These are phyloP conservation scores for Panthera uncia DNA, from an alignment of 2,113 vertebrate genomes.

Conservation along the genomic window DNA sequence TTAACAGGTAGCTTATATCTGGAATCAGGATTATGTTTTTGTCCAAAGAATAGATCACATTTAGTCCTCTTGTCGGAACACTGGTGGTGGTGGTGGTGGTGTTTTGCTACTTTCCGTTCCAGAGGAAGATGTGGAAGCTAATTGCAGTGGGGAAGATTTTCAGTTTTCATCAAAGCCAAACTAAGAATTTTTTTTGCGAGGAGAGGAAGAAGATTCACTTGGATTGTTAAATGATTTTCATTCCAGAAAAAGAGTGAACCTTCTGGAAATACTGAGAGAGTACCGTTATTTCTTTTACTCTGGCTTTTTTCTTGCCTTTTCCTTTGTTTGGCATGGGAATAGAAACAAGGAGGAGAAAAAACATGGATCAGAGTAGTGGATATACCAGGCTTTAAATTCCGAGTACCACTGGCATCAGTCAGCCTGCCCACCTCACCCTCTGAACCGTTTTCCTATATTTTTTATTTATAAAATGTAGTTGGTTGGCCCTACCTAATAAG, in stretches of 20 bases:
- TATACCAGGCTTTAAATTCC: not conserved
- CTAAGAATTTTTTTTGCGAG: not conserved
- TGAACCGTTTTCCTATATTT: not conserved
- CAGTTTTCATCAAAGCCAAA: not conserved
- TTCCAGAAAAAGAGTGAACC: not conserved
- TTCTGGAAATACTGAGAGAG: not conserved
- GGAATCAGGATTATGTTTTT: not conserved
- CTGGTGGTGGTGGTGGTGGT: not conserved
- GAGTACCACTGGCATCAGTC: too few relatives aligned
- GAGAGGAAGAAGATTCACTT: not conserved
- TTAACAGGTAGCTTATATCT: not conserved
- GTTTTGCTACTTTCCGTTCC: not conserved
- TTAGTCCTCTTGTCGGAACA: not conserved
- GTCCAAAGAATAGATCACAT: not conserved
- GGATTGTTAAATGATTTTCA: not conserved
- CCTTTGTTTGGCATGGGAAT: not conserved
- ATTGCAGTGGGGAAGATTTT: not conserved
- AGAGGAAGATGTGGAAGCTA: not conserved
- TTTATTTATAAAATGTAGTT: not conserved
- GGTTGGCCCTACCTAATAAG: not conserved
- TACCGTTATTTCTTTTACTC: not conserved
- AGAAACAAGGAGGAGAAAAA: not conserved
- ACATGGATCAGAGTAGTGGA: accelerated
- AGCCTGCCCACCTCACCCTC: not conserved
- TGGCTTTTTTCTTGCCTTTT: not conserved